Evolutionary conservation across 2,113 vertebrate species (phyloP).

Genomic region (Rhynchopsitta pachyrhyncha): DNA sequence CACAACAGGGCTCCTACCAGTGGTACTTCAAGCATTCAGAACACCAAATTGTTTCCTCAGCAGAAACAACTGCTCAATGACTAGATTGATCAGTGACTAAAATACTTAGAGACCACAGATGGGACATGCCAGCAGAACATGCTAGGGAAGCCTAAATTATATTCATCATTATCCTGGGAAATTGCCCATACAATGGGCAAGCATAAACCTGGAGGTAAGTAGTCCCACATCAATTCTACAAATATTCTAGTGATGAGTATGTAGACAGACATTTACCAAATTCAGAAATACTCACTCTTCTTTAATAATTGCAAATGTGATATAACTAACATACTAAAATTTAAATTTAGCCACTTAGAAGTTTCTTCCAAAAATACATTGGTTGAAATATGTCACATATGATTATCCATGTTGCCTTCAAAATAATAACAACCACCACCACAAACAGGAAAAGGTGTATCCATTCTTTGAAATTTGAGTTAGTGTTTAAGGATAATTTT

Average conservation of each 20-base stretch:
- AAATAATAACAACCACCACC: background rate
- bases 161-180: background rate
- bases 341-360: background rate
- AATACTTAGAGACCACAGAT: background rate
- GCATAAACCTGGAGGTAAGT: background rate
- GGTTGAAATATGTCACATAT: background rate
- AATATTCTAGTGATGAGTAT: background rate
- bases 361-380: background rate
- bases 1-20: background rate
- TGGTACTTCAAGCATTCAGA: background rate
- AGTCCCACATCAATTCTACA: background rate
- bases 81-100: background rate
- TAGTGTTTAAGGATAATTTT: background rate
- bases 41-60: background rate
- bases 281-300: background rate
- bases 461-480: background rate
- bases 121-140: background rate
- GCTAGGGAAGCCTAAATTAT: background rate
- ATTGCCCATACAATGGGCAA: background rate
- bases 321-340: background rate
- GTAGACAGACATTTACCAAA: background rate
- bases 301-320: background rate
- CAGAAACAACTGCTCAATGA: background rate
- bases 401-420: background rate
- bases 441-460: background rate